Percentiles rank a stretch among this genome's conserved stretches.
These are phyloP conservation scores for Coendou prehensilis DNA, from an alignment of 2,797 vertebrate species.

Conservation along the genomic window DNA sequence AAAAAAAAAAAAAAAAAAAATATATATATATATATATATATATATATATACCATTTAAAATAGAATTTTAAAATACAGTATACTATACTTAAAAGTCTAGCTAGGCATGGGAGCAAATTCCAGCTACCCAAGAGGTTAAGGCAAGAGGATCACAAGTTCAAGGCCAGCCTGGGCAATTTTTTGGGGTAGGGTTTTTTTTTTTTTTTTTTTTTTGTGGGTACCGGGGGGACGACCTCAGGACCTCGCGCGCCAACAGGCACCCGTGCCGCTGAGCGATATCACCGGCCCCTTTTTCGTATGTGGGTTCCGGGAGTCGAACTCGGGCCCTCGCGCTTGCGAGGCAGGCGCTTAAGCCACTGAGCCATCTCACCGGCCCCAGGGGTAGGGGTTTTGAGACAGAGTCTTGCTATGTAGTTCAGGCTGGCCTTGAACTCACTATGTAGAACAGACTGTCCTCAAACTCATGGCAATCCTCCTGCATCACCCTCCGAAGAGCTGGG, in stretches of 20 bases:
- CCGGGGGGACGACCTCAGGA: too few species aligned
- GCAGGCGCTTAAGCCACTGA: too few species aligned
- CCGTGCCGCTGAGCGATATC: too few species aligned
- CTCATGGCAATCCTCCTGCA: not conserved
- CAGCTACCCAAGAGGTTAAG: not conserved
- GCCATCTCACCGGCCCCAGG: too few species aligned
- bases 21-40: too few species aligned
- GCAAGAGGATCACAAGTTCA: not conserved
- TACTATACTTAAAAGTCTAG: not conserved
- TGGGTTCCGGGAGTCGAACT: too few species aligned
- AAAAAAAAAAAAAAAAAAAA: too few species aligned
- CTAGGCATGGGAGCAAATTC: not conserved
- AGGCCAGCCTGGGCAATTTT: not conserved
- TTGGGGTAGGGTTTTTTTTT: not conserved
- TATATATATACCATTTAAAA: not conserved
- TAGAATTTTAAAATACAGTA: not conserved
- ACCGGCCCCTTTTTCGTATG: too few species aligned
- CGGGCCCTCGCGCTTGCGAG: too few species aligned
- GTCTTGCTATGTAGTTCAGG: not conserved
- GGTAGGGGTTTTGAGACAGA: not conserved
- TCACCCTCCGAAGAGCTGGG: not conserved
- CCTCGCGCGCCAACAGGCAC: too few species aligned
- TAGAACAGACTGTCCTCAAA: not conserved
- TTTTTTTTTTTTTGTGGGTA: too few species aligned
- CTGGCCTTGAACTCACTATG: not conserved